Base-by-base conservation (phyloP, 30 jellyfish, hydroid and myxozoan genomes). In the Aurelia sp. region DNA sequence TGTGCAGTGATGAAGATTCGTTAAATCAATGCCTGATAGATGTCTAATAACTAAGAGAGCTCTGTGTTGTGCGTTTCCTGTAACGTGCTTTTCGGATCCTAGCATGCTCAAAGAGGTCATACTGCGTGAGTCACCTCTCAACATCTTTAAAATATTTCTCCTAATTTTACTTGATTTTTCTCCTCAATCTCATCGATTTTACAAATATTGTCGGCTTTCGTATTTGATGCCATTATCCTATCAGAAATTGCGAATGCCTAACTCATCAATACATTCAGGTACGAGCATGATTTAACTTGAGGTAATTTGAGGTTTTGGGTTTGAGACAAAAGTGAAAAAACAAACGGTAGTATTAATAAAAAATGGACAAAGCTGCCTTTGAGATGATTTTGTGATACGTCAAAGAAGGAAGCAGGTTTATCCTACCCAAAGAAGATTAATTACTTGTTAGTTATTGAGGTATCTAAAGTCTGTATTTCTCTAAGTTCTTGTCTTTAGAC, bases 311-410 rank as follows among this genome's bases (percentile, higher is more conserved):
- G 90, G 90, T 47, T 66, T 22, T 60, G 22, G 22, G 13, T 67
- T 30, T 37, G 57, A 66, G 18, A 63, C 20, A n/a, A 51, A 47
- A 41, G 67, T 31, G 47, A 40, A 71, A 69, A 81, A 81, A 81
- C 90, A 66, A 69, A 81, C 90, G 76, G 90, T 62, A 78, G 89
- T 21, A 78, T 78, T 78, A 78, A 20, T 48, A 69, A 31, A 69
- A 69, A 0, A 40, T 69, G 0, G 57, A 41, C 52, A 69, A 69
- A 22, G 37, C 17, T 40, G 62, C 27, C 57, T 44, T 44, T 44
- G 55, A 10, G 55, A 44, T 44, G 0, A 44, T 44, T 44, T 44
- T 44, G 55, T 44, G 10, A 44, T 44, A 44, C 55, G 13, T 44
- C 15, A 44, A 44, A 44, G 55, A 44, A 6, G 55, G 55, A 44